phyloP scores from a whole-genome alignment of 2,113 vertebrate genomes.

The Martes martes region DNA sequence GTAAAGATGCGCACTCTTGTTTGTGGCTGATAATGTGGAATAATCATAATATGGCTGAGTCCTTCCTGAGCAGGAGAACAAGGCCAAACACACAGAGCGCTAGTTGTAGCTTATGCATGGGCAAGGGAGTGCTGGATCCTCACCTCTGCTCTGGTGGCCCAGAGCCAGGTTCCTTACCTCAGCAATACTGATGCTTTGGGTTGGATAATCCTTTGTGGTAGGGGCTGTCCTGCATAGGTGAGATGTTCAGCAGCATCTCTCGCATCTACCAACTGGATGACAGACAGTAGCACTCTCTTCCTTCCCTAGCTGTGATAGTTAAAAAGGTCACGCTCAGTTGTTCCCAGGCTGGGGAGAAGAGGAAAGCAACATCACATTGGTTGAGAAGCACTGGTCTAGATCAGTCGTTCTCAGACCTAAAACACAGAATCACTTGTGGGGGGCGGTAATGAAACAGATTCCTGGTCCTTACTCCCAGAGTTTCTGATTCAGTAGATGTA shows the following conservation, averaged over 20 bases:
- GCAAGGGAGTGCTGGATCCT: background rate
- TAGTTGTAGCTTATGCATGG: background rate
- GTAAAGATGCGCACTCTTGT: background rate
- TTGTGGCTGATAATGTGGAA: background rate
- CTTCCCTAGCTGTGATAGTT: background rate
- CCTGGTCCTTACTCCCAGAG: too few species aligned
- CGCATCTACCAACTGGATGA: background rate
- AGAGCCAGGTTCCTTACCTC: background rate
- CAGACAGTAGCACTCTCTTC: background rate
- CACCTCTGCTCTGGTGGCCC: background rate
- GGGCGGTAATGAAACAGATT: background rate
- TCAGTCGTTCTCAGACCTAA: background rate
- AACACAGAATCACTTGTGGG: background rate
- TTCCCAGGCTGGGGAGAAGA: background rate
- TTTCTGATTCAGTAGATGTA: background rate
- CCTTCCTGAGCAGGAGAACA: background rate
- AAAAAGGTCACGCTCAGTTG: background rate
- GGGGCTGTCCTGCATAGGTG: background rate
- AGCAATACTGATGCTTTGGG: background rate
- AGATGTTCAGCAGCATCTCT: background rate
- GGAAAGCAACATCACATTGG: background rate
- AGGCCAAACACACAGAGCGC: background rate
- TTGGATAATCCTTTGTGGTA: background rate
- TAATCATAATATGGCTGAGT: background rate
- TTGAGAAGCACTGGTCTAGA: background rate